These are phyloP conservation scores for Netta rufina DNA, from an alignment of 2,797 vertebrate species.

Conservation along the genomic window DNA sequence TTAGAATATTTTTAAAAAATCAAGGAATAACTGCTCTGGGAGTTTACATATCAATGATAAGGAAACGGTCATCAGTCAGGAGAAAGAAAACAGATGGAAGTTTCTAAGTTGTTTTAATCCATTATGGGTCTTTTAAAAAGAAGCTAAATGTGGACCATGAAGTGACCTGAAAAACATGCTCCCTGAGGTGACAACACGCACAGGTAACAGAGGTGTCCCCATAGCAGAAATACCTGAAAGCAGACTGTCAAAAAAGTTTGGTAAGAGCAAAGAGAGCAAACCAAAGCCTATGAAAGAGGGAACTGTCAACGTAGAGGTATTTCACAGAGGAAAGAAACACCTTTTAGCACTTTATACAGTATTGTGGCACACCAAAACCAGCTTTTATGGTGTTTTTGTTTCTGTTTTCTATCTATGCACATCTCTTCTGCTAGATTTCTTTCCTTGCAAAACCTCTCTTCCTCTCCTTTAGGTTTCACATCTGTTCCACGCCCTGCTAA, in stretches of 20 bases:
- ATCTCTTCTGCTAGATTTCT: neutral
- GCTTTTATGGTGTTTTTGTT: neutral
- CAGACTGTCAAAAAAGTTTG: neutral
- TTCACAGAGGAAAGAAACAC: neutral
- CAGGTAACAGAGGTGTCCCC: neutral
- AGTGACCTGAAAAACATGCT: neutral
- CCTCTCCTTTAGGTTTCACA: neutral
- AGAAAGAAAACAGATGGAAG: neutral
- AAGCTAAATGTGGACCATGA: neutral
- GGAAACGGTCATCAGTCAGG: neutral
- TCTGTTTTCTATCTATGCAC: neutral
- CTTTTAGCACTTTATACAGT: neutral
- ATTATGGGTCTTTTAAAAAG: neutral
- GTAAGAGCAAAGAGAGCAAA: neutral
- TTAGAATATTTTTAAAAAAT: neutral
- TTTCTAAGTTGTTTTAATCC: neutral
- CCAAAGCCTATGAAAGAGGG: neutral
- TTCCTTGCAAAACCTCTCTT: neutral
- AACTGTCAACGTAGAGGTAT: neutral
- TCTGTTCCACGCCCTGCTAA: neutral
- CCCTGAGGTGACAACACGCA: neutral
- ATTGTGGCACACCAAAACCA: neutral
- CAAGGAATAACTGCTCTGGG: neutral
- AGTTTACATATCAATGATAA: neutral
- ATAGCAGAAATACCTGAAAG: neutral